phyloP scores from a whole-genome alignment of 2,797 vertebrate species.

The Dipus sagitta region DNA sequence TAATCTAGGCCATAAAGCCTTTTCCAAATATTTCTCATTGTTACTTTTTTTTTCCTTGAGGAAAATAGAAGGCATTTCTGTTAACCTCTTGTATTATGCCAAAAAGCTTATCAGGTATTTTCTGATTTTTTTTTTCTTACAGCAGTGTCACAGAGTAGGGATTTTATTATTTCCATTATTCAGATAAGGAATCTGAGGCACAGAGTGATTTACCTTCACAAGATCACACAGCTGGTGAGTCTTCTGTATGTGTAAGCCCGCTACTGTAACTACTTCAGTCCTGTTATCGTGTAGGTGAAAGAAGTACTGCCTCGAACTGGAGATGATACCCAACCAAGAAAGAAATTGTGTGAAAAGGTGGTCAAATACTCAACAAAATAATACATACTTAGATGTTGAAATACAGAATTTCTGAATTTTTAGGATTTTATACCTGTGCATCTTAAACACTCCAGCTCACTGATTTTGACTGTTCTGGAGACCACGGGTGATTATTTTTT shows the following conservation, averaged over 20 bases:
- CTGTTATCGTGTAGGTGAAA: neutral
- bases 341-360: neutral
- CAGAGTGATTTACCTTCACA: neutral
- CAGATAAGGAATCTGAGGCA: neutral
- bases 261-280: neutral
- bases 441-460: slow-evolving; percentile 34
- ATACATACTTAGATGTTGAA: neutral
- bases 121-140: neutral
- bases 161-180: neutral
- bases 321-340: neutral
- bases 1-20: slow-evolving; percentile 28
- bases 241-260: neutral
- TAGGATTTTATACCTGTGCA: neutral
- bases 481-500: neutral
- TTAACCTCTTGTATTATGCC: neutral
- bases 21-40: slow-evolving; percentile 26
- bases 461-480: neutral
- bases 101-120: neutral
- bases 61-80: neutral
- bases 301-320: neutral
- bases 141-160: neutral
- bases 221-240: neutral
- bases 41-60: slow-evolving; percentile 17
- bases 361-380: neutral
- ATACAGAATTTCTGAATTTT: neutral